These are phyloP conservation scores for Alosa alosa DNA, from an alignment of 2,113 vertebrate genomes.

Conservation along the genomic window DNA sequence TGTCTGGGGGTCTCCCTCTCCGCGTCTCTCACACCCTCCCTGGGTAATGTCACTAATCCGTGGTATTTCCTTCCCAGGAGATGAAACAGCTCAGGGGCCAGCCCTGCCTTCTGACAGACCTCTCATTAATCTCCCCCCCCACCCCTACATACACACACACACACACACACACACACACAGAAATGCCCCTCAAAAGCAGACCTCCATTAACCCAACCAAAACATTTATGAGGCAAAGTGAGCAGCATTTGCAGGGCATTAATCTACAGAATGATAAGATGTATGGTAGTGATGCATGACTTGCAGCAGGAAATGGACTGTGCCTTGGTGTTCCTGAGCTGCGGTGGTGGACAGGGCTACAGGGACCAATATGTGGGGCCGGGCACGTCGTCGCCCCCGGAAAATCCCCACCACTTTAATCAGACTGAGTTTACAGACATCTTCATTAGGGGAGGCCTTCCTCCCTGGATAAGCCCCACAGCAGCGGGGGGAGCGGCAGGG, in stretches of 20 bases:
- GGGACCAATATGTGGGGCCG: neutral
- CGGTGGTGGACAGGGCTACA: neutral
- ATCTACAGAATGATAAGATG: neutral
- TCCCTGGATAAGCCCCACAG: neutral
- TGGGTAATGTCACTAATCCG: constrained; percentile 50
- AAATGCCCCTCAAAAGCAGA: neutral
- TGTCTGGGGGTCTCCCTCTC: constrained; percentile 35
- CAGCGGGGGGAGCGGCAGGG: neutral
- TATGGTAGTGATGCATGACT: neutral
- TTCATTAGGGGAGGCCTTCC: neutral
- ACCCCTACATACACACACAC: neutral
- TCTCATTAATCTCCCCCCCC: neutral
- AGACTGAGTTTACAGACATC: neutral
- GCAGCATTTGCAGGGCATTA: neutral
- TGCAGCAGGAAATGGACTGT: neutral
- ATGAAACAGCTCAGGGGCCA: constrained; percentile 30
- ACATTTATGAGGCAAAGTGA: constrained; percentile 1
- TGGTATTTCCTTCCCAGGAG: constrained; percentile 53
- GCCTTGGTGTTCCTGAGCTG: neutral
- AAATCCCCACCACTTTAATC: neutral
- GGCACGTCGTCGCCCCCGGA: neutral
- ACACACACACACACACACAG: neutral
- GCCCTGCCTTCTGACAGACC: neutral
- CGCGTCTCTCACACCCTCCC: constrained; percentile 30
- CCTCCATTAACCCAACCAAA: neutral